phyloP scores from a whole-genome alignment of 2,113 vertebrate species.

The Nerophis lumbriciformis region DNA sequence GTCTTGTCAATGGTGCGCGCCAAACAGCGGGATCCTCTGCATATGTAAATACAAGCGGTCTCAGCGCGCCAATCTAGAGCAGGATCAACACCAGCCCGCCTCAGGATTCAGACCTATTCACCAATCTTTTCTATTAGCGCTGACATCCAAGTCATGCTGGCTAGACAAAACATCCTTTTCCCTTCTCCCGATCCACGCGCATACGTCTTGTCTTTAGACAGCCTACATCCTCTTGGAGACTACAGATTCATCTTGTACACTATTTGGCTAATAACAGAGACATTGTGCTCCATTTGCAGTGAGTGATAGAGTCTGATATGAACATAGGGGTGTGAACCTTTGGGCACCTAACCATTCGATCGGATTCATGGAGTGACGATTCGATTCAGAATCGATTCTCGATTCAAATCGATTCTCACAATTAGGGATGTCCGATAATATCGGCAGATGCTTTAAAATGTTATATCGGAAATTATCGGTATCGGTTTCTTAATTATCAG shows the following conservation, averaged over 20 bases:
- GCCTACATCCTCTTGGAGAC: constrained; percentile 5
- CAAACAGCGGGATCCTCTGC: constrained; percentile 84
- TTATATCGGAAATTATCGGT: no score
- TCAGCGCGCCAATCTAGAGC: constrained; percentile 75
- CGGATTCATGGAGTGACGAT: no score
- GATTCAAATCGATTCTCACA: no score
- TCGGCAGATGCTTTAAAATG: no score
- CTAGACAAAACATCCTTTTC: constrained; percentile 48
- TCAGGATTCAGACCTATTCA: constrained; percentile 65
- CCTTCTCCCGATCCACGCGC: constrained; percentile 44
- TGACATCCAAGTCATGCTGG: constrained; percentile 56
- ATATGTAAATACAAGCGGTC: constrained; percentile 86
- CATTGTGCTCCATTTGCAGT: not conserved
- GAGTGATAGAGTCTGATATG: not conserved
- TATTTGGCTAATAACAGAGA: constrained; percentile 3
- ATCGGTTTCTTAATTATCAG: no score
- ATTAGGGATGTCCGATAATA: no score
- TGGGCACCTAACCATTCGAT: no score
- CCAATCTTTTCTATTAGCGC: constrained; percentile 70
- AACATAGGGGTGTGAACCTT: no score
- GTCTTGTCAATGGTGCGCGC: constrained; percentile 80
- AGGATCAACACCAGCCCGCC: constrained; percentile 77
- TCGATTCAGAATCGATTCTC: no score
- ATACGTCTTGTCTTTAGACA: constrained; percentile 33
- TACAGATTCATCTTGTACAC: constrained; percentile 14